phyloP scores from a whole-genome alignment of 64 coral and sea anemone species.

The Montipora sp. region DNA sequence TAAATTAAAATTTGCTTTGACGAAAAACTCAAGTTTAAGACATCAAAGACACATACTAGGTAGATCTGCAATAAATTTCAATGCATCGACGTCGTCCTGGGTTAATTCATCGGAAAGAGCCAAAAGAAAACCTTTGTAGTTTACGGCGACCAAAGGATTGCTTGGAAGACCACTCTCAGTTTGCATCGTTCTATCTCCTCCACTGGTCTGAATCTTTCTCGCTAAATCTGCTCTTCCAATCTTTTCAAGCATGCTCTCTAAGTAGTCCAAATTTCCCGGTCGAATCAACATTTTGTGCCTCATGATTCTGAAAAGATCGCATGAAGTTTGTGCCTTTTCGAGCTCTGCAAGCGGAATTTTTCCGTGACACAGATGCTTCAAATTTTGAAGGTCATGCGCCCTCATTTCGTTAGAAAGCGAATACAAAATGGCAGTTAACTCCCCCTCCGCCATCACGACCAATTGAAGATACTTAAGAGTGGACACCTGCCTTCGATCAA shows the following conservation, averaged over 20 bases:
- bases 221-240: conserved; percentile 78
- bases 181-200: conserved; percentile 45
- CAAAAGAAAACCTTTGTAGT: conserved; percentile 72
- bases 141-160: conserved; percentile 2
- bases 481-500: too few species aligned
- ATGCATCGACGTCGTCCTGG: conserved; percentile 58
- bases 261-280: conserved; percentile 44
- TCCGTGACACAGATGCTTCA: conserved; percentile 86
- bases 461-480: not conserved
- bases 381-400: conserved; percentile 65
- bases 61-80: conserved; percentile 82
- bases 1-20: not conserved
- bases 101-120: conserved; percentile 83
- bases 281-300: conserved; percentile 49
- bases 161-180: conserved; percentile 26
- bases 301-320: conserved; percentile 67
- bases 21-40: not conserved
- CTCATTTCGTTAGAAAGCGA: conserved; percentile 51
- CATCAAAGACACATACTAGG: conserved; percentile 61
- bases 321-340: conserved; percentile 47
- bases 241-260: conserved; percentile 59
- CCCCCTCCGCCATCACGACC: not conserved
- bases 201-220: conserved; percentile 47
- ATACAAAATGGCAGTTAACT: conserved; percentile 13
- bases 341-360: conserved; percentile 65